These are phyloP conservation scores for Pogona vitticeps DNA, from an alignment of 2,113 vertebrate species.

Conservation along the genomic window DNA sequence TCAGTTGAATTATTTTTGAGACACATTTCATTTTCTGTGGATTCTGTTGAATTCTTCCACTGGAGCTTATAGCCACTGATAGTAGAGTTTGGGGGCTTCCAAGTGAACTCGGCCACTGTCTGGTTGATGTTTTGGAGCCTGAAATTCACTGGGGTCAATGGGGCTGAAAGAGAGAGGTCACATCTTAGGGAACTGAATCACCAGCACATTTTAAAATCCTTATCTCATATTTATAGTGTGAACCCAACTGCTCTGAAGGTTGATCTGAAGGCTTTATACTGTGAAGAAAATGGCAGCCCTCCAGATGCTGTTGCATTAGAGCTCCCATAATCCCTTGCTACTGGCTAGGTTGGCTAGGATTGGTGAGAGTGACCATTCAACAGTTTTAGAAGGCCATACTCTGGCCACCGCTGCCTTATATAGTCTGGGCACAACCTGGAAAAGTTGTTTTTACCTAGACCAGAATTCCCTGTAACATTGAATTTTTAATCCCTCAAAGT, in stretches of 20 bases:
- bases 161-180: neutral
- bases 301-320: no score
- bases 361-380: neutral
- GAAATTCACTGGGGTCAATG: neutral
- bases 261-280: no score
- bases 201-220: no score
- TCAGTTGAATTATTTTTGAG: rapidly evolving
- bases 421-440: no score
- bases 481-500: no score
- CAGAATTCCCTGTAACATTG: no score
- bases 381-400: no score
- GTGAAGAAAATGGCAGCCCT: no score
- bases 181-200: neutral
- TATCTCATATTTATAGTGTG: no score
- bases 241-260: no score
- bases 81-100: neutral
- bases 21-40: rapidly evolving
- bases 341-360: neutral
- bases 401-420: no score
- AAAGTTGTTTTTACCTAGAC: no score
- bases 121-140: neutral
- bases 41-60: neutral
- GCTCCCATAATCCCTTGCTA: neutral
- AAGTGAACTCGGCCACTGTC: neutral
- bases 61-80: neutral